phyloP scores from a whole-genome alignment of 2,888 invertebrate species.

The Lampropteryx suffumata region DNA sequence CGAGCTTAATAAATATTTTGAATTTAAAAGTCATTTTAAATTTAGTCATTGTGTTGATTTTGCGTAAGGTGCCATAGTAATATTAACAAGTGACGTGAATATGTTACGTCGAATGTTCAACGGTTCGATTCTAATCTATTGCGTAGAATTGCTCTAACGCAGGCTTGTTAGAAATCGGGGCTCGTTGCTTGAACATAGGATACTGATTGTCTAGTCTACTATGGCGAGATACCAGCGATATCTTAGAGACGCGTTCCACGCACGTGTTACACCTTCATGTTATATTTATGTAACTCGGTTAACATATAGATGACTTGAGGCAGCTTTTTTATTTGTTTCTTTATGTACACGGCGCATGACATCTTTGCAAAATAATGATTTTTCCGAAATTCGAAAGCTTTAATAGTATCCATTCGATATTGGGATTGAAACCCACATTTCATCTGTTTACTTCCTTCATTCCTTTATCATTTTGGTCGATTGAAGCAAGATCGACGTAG shows the following conservation, averaged over 20 bases:
- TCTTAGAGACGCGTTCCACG: conserved; percentile 7
- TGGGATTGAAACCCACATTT: neutral
- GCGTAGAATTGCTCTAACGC: too few species aligned
- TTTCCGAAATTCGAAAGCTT: too few species aligned
- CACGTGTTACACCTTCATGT: conserved; percentile 12
- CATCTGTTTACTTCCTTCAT: conserved; percentile 10
- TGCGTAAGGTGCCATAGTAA: too few species aligned
- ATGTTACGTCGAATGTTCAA: too few species aligned
- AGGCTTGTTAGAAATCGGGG: neutral
- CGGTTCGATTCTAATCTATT: too few species aligned
- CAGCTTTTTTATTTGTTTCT: conserved; percentile 10
- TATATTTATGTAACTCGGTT: conserved; percentile 11
- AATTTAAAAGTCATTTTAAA: neutral
- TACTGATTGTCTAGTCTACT: conserved; percentile 14
- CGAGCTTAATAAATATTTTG: neutral
- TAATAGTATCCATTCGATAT: neutral
- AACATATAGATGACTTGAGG: conserved; percentile 11
- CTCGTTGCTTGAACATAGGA: neutral
- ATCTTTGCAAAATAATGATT: too few species aligned
- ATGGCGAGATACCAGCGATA: neutral
- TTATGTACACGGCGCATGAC: too few species aligned
- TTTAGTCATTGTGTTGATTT: too few species aligned
- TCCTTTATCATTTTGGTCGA: conserved; percentile 8
- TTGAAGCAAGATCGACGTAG: conserved; percentile 24
- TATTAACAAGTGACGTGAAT: too few species aligned